Evolutionary conservation across 2,797 vertebrate genomes (phyloP).

Genomic region (Cyprinella venusta): DNA sequence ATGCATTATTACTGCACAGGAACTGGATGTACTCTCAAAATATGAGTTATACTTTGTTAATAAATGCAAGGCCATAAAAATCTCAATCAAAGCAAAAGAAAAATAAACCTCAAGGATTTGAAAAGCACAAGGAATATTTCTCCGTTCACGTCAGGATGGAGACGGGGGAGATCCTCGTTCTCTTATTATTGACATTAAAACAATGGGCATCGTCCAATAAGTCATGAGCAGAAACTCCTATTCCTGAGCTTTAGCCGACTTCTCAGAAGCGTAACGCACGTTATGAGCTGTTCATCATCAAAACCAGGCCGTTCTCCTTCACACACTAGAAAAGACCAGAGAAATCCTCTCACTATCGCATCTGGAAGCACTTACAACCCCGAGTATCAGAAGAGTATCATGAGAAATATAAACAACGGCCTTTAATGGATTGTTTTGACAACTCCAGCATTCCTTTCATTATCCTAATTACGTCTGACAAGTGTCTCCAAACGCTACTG

Average conservation of each 20-base stretch:
- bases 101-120: not conserved
- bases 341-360: not conserved
- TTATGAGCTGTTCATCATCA: slow-evolving; percentile 24
- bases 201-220: slow-evolving; percentile 10
- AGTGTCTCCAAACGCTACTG: not conserved
- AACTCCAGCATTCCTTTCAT: not conserved
- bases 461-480: not conserved
- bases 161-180: not conserved
- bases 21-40: slow-evolving; percentile 20
- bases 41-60: not conserved
- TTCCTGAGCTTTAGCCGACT: not conserved
- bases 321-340: not conserved
- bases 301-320: not conserved
- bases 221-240: slow-evolving; percentile 2
- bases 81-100: not conserved
- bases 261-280: slow-evolving; percentile 14
- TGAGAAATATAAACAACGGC: not conserved
- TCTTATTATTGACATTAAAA: slow-evolving; percentile 11
- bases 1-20: not conserved
- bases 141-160: not conserved
- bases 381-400: not conserved
- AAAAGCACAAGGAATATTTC: not conserved
- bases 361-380: not conserved
- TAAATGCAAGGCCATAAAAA: slow-evolving; percentile 1
- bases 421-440: not conserved